These are phyloP conservation scores for Eutolmus rufibarbis DNA, from an alignment of 2,888 invertebrate genomes.

Conservation along the genomic window DNA sequence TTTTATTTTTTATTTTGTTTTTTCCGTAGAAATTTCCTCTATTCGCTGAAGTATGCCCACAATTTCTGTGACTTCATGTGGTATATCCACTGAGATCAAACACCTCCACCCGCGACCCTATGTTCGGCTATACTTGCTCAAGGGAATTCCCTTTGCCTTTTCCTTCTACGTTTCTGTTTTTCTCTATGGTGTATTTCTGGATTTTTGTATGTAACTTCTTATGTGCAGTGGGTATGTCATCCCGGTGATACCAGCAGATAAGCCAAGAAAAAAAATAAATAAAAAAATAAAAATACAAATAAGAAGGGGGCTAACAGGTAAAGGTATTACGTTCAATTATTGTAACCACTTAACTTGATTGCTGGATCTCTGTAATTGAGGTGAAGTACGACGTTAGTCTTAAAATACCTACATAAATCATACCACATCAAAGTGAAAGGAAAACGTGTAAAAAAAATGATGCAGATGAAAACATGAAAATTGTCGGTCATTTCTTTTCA, in stretches of 20 bases:
- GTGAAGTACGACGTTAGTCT: slow-evolving; percentile 22
- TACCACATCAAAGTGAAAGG: not conserved
- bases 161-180: not conserved
- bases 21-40: not conserved
- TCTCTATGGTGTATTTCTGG: not conserved
- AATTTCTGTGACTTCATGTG: not conserved
- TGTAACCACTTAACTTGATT: slow-evolving; percentile 33
- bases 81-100: not conserved
- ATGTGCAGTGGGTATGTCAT: not conserved
- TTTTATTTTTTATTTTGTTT: not conserved
- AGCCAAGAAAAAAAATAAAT: not conserved
- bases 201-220: not conserved
- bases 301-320: not conserved
- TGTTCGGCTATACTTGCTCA: not conserved
- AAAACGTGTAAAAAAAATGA: not conserved
- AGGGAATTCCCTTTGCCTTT: not conserved
- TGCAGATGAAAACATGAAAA: not conserved
- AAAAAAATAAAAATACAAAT: too few relatives aligned
- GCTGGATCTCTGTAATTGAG: slow-evolving; percentile 27
- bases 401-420: not conserved
- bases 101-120: not conserved
- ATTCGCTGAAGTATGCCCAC: not conserved
- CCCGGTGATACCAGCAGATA: not conserved
- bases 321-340: slow-evolving; percentile 26
- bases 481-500: too few relatives aligned